Base-by-base conservation (phyloP, 2,888 invertebrate genomes). In the Cephonodes hylas region DNA sequence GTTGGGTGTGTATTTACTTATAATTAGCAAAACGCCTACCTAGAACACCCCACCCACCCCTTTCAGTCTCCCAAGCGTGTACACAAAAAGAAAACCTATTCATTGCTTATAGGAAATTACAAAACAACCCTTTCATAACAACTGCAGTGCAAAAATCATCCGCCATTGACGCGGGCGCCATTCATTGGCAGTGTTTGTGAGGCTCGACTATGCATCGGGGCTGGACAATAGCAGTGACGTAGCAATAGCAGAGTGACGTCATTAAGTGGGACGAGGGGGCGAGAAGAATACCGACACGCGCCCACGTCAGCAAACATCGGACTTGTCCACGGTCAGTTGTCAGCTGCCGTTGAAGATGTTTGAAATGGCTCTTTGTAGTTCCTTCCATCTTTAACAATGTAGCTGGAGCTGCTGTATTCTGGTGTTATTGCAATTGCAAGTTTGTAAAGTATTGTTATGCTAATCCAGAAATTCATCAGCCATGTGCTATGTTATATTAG, bases 171-270 rank as follows among this genome's bases (percentile, higher is more conserved):
- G 45, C 22, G 5, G 13, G 13, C 2, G 53, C 27, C 18, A 31
- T 53, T 53, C 53, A 31, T 53, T 31, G 3, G 53, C 18, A 31
- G 53, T 53, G 10, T 53, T 48, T 25, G 27, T 38, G n/a, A 38
- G 31, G 53, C 53, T 8, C n/a, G n/a, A n/a, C n/a, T n/a, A n/a
- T n/a, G 48, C n/a, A 53, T 53, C 27, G 27, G 53, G 27, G 10
- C n/a, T n/a, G n/a, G n/a, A 31, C 27, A 27, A 53, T 53, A 18
- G 53, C 8, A 53, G 27, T 27, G 27, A 53, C 27, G 31, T 25
- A n/a, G n/a, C n/a, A n/a, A n/a, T n/a, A n/a, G n/a, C 48, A 53
- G 18, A 53, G 31, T 53, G 53, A 27, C 53, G 53, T 53, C 53
- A 53, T 31, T 53, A 53, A 53, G 10, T 53, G 53, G 53, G 53